phyloP scores from a whole-genome alignment of 1,140 invertebrate species.

The Camponotus pennsylvanicus region DNA sequence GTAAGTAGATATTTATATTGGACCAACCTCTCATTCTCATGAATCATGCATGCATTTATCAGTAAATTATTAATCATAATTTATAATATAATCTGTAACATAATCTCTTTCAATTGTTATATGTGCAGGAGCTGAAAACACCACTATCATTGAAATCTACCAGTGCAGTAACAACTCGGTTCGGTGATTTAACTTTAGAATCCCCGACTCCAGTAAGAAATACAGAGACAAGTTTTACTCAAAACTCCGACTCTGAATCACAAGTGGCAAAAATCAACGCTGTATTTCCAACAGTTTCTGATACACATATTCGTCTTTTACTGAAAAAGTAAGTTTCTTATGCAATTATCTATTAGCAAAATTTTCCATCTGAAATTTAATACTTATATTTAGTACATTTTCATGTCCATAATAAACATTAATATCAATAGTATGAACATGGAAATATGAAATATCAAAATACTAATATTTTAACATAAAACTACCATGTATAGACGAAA shows the following conservation, averaged over 20 bases:
- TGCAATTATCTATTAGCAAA: neutral
- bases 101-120: slow-evolving; percentile 21
- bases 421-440: slow-evolving; percentile 29
- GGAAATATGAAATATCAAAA: neutral
- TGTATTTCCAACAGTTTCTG: slow-evolving; percentile 96
- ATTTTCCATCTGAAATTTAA: slow-evolving; percentile 12
- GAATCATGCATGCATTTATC: slow-evolving; percentile 29
- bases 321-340: slow-evolving; percentile 92
- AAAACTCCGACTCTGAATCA: slow-evolving; percentile 89
- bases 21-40: neutral
- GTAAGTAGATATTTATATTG: slow-evolving; percentile 74
- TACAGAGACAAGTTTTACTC: slow-evolving; percentile 89
- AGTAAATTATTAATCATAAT: neutral
- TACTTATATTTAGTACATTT: slow-evolving; percentile 14
- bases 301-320: slow-evolving; percentile 94
- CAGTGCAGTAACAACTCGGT: slow-evolving; percentile 83
- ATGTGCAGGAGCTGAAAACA: slow-evolving; percentile 85
- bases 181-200: slow-evolving; percentile 84
- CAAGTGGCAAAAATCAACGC: slow-evolving; percentile 93
- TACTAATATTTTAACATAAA: slow-evolving; percentile 11
- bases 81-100: neutral
- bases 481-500: neutral
- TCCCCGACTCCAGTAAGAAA: slow-evolving; percentile 86
- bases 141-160: slow-evolving; percentile 85
- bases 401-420: neutral